A percentile compares a stretch with the other conserved stretches of the same genome.
phyloP scores from a whole-genome alignment of 2,797 vertebrate species.

The Poecilia wingei region DNA sequence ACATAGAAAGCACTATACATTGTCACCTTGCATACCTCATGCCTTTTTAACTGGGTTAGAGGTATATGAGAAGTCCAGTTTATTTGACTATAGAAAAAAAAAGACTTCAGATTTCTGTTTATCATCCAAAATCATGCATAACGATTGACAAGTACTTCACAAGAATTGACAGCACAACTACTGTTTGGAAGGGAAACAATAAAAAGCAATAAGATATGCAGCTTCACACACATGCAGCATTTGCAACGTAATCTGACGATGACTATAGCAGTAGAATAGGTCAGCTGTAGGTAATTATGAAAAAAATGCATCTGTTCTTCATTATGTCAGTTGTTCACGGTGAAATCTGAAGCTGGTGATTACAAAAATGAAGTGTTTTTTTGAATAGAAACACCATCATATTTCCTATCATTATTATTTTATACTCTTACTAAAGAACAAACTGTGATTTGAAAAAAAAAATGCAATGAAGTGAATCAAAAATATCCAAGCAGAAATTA shows the following conservation, averaged over 20 bases:
- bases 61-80: constrained; percentile 10
- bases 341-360: constrained; percentile 7
- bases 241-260: not conserved
- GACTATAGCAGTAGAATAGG: constrained; percentile 9
- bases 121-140: constrained; percentile 19
- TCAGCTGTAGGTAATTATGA: not conserved
- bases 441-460: constrained; percentile 48
- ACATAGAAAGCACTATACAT: constrained; percentile 30
- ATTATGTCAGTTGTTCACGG: constrained; percentile 7
- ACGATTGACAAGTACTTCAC: constrained; percentile 38
- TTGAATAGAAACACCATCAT: constrained; percentile 1
- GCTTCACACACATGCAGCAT: constrained; percentile 6
- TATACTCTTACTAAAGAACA: constrained; percentile 20
- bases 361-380: not conserved
- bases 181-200: constrained; percentile 18
- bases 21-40: constrained; percentile 2
- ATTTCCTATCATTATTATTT: constrained; percentile 5
- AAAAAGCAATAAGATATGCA: constrained; percentile 62
- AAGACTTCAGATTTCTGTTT: not conserved
- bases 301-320: constrained; percentile 29
- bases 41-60: constrained; percentile 19
- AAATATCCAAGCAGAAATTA: constrained; percentile 59
- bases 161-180: constrained; percentile 47
- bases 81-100: constrained; percentile 2
- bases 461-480: constrained; percentile 45